These are phyloP conservation scores for Eulacestoma nigropectus DNA, from an alignment of 2,113 vertebrate species.

Conservation along the genomic window DNA sequence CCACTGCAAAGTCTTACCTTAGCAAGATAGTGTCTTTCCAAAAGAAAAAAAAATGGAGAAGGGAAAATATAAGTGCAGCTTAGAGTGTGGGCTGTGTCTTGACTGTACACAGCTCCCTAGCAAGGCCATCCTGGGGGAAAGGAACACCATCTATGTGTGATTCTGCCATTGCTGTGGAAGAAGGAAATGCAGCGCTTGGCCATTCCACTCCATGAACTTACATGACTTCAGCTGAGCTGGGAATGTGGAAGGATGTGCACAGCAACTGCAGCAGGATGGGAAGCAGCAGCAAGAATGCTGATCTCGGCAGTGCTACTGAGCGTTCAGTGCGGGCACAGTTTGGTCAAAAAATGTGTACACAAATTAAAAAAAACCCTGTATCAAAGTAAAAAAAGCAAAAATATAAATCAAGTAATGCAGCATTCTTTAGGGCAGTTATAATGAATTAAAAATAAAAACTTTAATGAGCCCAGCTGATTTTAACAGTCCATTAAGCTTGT, in stretches of 20 bases:
- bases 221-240: neutral
- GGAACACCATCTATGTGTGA: rapidly evolving
- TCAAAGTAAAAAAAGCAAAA: conserved; percentile 39
- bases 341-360: conserved; percentile 20
- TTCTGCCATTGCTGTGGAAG: neutral
- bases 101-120: neutral
- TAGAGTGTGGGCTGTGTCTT: neutral
- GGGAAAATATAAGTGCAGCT: neutral
- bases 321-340: neutral
- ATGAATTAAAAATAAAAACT: conserved; percentile 25
- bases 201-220: neutral
- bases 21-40: neutral
- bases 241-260: neutral
- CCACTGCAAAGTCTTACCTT: neutral
- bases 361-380: neutral
- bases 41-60: neutral
- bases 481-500: neutral
- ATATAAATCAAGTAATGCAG: conserved; percentile 60
- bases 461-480: conserved; percentile 26
- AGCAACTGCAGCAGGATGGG: neutral
- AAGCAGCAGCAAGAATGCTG: neutral
- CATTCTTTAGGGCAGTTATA: conserved; percentile 60
- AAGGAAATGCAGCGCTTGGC: neutral
- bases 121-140: neutral
- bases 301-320: neutral